phyloP scores from a whole-genome alignment of 2,797 vertebrate species.

The Myripristis murdjan region DNA sequence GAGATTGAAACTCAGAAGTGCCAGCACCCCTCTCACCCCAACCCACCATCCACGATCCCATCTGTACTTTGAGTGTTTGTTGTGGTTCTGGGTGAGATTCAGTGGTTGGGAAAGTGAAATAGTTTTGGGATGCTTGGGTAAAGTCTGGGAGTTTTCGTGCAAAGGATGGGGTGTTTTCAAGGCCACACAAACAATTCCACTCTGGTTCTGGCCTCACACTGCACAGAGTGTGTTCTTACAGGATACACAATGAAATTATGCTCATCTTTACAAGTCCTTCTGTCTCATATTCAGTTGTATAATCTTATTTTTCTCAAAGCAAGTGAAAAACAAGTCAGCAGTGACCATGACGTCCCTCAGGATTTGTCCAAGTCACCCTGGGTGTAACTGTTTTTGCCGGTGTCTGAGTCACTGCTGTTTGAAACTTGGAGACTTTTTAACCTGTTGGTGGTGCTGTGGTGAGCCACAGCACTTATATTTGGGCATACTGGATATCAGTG shows the following conservation, averaged over 20 bases:
- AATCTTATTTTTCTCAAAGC: conserved; percentile 5
- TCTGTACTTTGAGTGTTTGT: conserved; percentile 66
- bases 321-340: not conserved
- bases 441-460: too few relatives aligned
- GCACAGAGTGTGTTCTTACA: conserved; percentile 5
- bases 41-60: conserved; percentile 25
- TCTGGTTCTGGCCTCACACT: conserved; percentile 35
- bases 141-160: conserved; percentile 53
- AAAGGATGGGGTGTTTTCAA: conserved; percentile 50
- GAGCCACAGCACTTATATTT: too few relatives aligned
- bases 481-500: too few relatives aligned
- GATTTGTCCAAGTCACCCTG: too few relatives aligned
- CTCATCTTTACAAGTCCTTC: conserved; percentile 13
- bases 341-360: too few relatives aligned
- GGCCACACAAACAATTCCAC: conserved; percentile 59
- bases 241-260: too few relatives aligned
- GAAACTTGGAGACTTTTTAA: too few relatives aligned
- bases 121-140: conserved; percentile 48
- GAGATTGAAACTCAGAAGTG: conserved; percentile 37
- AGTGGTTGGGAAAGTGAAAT: conserved; percentile 53
- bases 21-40: not conserved
- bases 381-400: too few relatives aligned
- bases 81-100: conserved; percentile 64
- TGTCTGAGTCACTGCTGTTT: too few relatives aligned
- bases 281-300: not conserved